A percentile compares a stretch with the other conserved stretches of the same genome.
Conservation (phyloP, 2,113 vertebrate genomes). For the Oncorhynchus masou region DNA sequence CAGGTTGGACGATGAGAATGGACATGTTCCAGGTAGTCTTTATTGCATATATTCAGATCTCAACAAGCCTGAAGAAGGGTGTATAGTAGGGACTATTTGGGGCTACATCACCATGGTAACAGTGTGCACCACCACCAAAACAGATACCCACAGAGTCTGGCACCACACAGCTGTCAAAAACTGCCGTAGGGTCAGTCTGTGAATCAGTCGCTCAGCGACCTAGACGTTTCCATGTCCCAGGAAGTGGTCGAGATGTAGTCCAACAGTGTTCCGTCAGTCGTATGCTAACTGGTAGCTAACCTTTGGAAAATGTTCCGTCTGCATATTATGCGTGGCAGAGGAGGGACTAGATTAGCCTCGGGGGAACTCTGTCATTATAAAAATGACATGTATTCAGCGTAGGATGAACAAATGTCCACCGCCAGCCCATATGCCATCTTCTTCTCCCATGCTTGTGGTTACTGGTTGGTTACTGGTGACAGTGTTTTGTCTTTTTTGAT, state of each 20-base stretch:
- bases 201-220: constrained; percentile 40
- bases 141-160: constrained; percentile 54
- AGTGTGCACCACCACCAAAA: constrained; percentile 49
- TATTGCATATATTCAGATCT: too few species aligned
- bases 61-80: too few species aligned
- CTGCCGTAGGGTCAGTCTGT: constrained; percentile 42
- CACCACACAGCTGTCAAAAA: constrained; percentile 35
- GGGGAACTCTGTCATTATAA: constrained; percentile 40
- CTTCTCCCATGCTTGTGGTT: not conserved
- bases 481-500: constrained; percentile 26
- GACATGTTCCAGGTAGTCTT: too few species aligned
- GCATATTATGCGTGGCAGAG: constrained; percentile 45
- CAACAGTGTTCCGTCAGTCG: constrained; percentile 9
- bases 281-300: constrained; percentile 18
- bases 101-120: constrained; percentile 62
- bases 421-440: not conserved
- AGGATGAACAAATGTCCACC: not conserved
- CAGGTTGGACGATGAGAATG: too few species aligned
- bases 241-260: constrained; percentile 38
- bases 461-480: constrained; percentile 17
- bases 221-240: constrained; percentile 49
- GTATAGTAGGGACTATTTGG: constrained; percentile 44
- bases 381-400: constrained; percentile 41
- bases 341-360: constrained; percentile 32
- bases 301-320: constrained; percentile 63